Percentiles rank a stretch among this genome's conserved stretches.
Conservation (phyloP, 2,113 vertebrate species). For the Myocastor coypus region DNA sequence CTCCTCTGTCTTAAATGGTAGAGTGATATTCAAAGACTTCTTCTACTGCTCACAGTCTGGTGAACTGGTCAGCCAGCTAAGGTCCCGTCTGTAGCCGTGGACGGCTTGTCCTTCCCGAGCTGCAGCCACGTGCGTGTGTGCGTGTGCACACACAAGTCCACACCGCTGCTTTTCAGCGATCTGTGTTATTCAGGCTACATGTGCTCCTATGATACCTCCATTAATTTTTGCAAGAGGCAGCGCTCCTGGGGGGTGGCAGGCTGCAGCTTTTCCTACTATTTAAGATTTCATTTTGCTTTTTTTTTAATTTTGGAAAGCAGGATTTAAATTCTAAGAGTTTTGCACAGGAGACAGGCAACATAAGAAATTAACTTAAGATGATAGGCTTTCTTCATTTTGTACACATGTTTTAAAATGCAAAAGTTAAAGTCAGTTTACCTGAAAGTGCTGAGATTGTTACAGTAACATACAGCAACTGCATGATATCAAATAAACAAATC, state of each 20-base stretch:
- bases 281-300: constrained; percentile 60
- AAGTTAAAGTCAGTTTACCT: neutral
- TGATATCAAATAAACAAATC: constrained; percentile 33
- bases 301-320: constrained; percentile 54
- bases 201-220: constrained; percentile 66
- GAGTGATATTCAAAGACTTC: constrained; percentile 64
- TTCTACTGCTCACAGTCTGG: constrained; percentile 31
- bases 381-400: neutral
- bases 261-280: constrained; percentile 72
- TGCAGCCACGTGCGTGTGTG: constrained; percentile 15
- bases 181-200: constrained; percentile 69
- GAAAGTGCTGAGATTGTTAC: neutral
- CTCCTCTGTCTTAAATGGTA: constrained; percentile 62
- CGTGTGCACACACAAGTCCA: neutral
- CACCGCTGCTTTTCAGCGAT: constrained; percentile 9
- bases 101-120: constrained; percentile 33
- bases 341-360: constrained; percentile 57
- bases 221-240: constrained; percentile 76
- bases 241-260: constrained; percentile 39
- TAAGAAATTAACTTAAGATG: constrained; percentile 65
- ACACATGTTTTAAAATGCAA: neutral
- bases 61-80: constrained; percentile 74
- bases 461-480: neutral
- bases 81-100: constrained; percentile 39
- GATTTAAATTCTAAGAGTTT: constrained; percentile 67